Percentiles rank a stretch among this genome's conserved stretches.
Conservation (phyloP, 1,140 invertebrate species). For the Drosophila asahinai region DNA sequence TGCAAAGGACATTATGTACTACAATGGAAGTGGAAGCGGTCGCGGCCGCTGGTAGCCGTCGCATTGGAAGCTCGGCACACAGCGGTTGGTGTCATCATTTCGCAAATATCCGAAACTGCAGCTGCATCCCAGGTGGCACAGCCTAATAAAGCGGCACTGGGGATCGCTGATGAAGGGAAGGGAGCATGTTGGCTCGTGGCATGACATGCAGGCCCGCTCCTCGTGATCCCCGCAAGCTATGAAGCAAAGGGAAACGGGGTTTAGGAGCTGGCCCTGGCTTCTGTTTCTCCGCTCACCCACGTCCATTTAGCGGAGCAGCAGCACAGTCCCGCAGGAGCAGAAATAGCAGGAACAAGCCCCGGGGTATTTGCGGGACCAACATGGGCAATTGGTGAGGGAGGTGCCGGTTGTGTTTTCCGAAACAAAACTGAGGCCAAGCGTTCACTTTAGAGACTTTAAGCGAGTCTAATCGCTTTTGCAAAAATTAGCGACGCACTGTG, state of each 20-base stretch:
- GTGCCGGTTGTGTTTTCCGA: neutral
- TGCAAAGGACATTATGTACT: neutral
- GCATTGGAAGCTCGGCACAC: conserved; percentile 23
- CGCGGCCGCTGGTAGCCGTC: neutral
- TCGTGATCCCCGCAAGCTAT: conserved; percentile 61
- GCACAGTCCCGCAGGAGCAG: neutral
- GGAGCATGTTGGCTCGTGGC: conserved; percentile 41
- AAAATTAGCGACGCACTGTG: conserved; percentile 64
- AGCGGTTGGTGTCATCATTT: conserved; percentile 24
- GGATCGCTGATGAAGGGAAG: neutral
- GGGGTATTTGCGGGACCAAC: conserved; percentile 6
- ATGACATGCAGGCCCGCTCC: conserved; percentile 38
- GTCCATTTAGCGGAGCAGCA: neutral
- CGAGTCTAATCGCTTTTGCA: conserved; percentile 34
- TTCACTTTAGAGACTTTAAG: conserved; percentile 30
- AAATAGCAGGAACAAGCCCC: neutral
- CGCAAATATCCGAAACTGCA: conserved; percentile 59
- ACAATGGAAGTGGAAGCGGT: neutral
- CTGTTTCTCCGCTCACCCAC: conserved; percentile 39
- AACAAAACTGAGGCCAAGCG: conserved; percentile 13
- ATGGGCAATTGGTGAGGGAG: conserved; percentile 4
- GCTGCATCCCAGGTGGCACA: conserved; percentile 49
- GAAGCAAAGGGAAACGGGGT: too few species aligned
- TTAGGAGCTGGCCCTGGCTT: neutral
- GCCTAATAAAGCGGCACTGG: neutral